Evolutionary conservation across 2,797 vertebrate genomes (phyloP), one percentile per base, ranked within the genome.

Genomic region (Poecile montanus): DNA sequence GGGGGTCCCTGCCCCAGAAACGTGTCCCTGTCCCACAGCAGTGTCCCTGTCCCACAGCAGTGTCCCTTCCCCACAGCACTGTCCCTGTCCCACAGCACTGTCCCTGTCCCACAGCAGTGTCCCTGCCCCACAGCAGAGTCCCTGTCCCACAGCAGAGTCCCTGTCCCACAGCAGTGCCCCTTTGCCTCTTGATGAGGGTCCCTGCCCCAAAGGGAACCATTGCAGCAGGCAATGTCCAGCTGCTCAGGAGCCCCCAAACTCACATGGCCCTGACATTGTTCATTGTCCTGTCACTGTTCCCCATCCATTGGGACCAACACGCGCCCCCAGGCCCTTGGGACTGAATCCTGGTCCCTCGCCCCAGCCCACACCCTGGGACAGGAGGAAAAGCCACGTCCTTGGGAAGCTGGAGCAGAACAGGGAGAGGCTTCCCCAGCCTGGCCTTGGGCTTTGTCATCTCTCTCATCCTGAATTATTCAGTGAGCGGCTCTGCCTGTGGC

Each of bases 381-480:
- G 32, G 27, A 32, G 62, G 20, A 29, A 20, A 44, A 45, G 68
- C 34, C n/a, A 3, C 0, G 47, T 82, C 82, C 91, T 95, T 66
- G 85, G 60, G 38, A 34, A 19, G 36, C 18, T 20, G 50, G 34
- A 27, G 57, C 6, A 4, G 81, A 72, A 54, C 40, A 10, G 2
- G 8, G 14, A 62, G 63, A 66, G 54, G 50, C 34, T 68, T 48
- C 58, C 76, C 77, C 42, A 53, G 85, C 23, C 57, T 6, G 63
- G 54, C 47, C 88, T 7, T 4, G 8, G 62, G 88, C 91, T 91
- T 92, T 30, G 53, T 97, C 97, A 97, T 98, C 94, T 76, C 89
- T 48, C 89, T 48, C 5, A 1, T 72, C 3, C 50, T 98, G 95
- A 97, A 98, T 98, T 97, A 98, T 98, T 98, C 93, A 98, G 19